Percentiles rank a stretch among this genome's conserved stretches.
Evolutionary conservation across 92 coral and sea anemone species (phyloP).

Genomic region (Epizoanthus ramosus): DNA sequence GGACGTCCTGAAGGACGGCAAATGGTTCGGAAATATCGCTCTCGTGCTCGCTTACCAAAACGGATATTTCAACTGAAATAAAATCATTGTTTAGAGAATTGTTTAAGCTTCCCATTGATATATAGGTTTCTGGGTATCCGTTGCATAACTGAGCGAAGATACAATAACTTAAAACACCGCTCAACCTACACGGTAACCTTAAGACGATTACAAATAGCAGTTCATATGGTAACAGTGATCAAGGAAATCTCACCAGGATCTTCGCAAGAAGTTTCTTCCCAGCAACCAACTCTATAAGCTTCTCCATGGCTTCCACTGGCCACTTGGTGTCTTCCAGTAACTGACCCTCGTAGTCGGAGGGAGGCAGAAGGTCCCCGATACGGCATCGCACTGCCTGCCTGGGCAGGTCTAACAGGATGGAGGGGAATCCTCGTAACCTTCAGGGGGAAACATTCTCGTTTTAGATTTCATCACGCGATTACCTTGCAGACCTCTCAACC

Average conservation of each 20-base stretch:
- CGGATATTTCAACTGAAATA: too few relatives aligned
- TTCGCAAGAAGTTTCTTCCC: slow-evolving; percentile 87
- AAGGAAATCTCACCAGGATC: slow-evolving; percentile 57
- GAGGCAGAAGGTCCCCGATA: slow-evolving; percentile 69
- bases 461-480: background rate
- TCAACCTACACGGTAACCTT: too few relatives aligned
- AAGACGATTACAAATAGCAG: too few relatives aligned
- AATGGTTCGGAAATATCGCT: too few relatives aligned
- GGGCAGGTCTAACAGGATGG: slow-evolving; percentile 84
- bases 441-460: background rate
- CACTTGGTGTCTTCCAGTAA: slow-evolving; percentile 57
- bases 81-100: too few relatives aligned
- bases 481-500: background rate
- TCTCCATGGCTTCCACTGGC: slow-evolving; percentile 74
- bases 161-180: too few relatives aligned
- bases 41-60: too few relatives aligned
- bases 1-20: too few relatives aligned
- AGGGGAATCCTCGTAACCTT: slow-evolving; percentile 89
- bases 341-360: slow-evolving; percentile 52
- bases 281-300: slow-evolving; percentile 77
- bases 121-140: too few relatives aligned
- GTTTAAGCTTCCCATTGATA: too few relatives aligned
- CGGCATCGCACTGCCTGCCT: slow-evolving; percentile 86
- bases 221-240: background rate
- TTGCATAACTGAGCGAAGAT: too few relatives aligned